Conservation (phyloP, 2,797 vertebrate species). For the Forpus xanthops region DNA sequence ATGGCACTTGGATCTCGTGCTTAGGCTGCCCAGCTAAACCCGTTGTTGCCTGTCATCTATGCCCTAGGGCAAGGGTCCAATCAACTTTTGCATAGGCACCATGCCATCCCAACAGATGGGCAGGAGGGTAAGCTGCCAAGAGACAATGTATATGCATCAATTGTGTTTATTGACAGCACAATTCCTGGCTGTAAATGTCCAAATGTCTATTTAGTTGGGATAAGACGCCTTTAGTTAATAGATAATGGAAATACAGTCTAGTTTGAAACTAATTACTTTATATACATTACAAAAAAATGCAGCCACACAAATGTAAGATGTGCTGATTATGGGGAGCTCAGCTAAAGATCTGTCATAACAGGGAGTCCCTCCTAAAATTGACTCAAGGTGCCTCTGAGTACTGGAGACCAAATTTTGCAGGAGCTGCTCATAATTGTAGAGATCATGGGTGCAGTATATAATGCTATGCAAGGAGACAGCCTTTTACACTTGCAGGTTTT, state of each 20-base stretch:
- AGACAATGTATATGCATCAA: conserved; percentile 74
- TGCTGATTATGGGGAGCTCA: background rate
- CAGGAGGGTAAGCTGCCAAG: conserved; percentile 70
- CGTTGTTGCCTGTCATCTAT: conserved; percentile 73
- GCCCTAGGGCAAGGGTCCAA: conserved; percentile 76
- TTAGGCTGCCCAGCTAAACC: conserved; percentile 72
- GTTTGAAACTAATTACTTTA: background rate
- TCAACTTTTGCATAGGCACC: conserved; percentile 76
- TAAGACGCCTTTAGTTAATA: conserved; percentile 70
- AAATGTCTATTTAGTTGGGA: conserved; percentile 66
- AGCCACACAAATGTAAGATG: background rate
- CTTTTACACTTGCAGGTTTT: background rate
- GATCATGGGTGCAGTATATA: accelerated
- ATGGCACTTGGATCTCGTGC: conserved; percentile 58
- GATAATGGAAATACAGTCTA: background rate
- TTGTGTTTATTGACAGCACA: conserved; percentile 71
- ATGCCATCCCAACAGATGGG: conserved; percentile 82
- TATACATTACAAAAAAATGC: background rate
- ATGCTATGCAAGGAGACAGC: background rate
- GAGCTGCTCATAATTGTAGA: background rate
- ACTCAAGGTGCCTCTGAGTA: background rate
- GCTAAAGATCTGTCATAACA: background rate
- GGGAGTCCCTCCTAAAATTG: background rate
- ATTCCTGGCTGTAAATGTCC: conserved; percentile 58
- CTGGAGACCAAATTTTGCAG: background rate